Evolutionary conservation across 2,113 vertebrate genomes (phyloP), one percentile per base, ranked within the genome.

Genomic region (Donacobius atricapilla): DNA sequence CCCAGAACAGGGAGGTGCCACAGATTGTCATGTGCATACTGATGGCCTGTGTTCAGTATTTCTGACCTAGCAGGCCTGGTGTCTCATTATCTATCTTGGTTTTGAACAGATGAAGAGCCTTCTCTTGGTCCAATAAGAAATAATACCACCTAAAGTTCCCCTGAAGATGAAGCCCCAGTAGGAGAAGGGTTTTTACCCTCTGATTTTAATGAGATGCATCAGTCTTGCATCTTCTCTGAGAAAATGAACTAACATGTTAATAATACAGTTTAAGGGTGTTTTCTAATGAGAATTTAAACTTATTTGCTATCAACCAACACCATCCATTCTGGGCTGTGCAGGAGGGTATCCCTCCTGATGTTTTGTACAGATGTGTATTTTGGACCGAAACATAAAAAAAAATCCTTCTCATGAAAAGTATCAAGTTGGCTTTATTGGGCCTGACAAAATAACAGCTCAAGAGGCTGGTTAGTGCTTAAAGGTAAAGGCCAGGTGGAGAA

Each of bases 1-100:
- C 2, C 10, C 9, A 27, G 40, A 47, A 48, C 35, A 28, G 20
- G 19, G 1, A 5, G 10, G 17, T 28, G 10, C 9, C 1, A 51
- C 13, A 15, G 65, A 63, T 4, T 45, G 7, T 40, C 8, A 11
- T 3, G 10, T 20, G 17, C 5, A 20, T 39, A 24, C 23, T 50
- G 25, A 37, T 16, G 16, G 39, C 40, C 17, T 57, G 7, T 13
- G 20, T 39, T 11, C 35, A n/a, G 10, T 19, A 60, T n/a, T 77
- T 60, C 31, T 57, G n/a, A 65, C 31, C 21, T 40, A 56, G 25
- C 11, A 40, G 35, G 13, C 28, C 21, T 73, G 18, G 6, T n/a
- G 24, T 61, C 50, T 81, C 19, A 24, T 31, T 40, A 45, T 35
- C 39, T 30, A 2, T 57, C 56, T 56, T 25, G 9, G 8, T 11